Evolutionary conservation across 1,140 invertebrate genomes (phyloP), one percentile per base, ranked within the genome.

Genomic region (Adelges cooleyi): DNA sequence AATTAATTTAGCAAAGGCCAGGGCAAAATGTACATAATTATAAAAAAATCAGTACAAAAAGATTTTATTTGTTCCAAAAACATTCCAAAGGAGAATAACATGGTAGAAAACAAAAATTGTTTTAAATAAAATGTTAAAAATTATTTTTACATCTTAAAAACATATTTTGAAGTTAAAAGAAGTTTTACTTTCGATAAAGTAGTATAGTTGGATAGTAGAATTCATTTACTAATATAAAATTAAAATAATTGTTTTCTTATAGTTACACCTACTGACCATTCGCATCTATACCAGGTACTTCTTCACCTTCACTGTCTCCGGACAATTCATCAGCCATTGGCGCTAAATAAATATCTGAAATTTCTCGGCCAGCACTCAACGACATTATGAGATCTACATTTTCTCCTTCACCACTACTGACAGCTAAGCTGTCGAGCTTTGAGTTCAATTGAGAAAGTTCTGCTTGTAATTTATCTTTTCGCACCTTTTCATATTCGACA

Each of bases 281-380:
- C 11, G 15, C 9, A 46, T 62, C 44, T 18, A 46, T 46, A 9
- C n/a, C 20, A 6, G 65, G 33, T 5, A 20, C 69, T 70, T 84
- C 82, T 3, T 75, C 78, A 1, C 84, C 85, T 70, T 87, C 85
- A 18, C 86, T 85, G 68, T 88, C 86, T 18, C 82, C 81, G 65
- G 84, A 86, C 66, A 84, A 86, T 68, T 86, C 85, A 71, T 85
- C 81, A 1, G 74, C 84, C 3, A 83, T 79, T 71, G 85, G 81
- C 70, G 82, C 82, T 36, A 87, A 71, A 72, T 84, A 86, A 67
- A 88, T 76, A 68, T 87, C 84, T 4, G 79, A 75, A 38, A 84
- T 72, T 71, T 88, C 84, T 44, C 77, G 74, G 10, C 82, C 82
- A 15, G 67, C 69, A 9, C 73, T 72, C n/a, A 82, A 71, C 68